Percentiles rank a stretch among this genome's conserved stretches.
Conservation (phyloP, 1,140 invertebrate species). For the Hyphantria cunea region DNA sequence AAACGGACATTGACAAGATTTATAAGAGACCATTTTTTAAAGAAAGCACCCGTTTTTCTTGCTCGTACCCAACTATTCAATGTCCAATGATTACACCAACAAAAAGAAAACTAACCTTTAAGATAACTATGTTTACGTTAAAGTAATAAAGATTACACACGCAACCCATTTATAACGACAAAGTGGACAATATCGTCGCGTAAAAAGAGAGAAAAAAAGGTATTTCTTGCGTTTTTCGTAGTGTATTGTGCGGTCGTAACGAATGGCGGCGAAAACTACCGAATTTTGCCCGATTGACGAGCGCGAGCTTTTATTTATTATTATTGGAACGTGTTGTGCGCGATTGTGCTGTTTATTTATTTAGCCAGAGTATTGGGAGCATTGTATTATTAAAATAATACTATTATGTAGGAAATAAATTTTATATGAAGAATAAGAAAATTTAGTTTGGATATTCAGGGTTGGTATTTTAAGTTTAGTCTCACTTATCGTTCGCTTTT, state of each 20-base stretch:
- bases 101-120: constrained; percentile 25
- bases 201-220: constrained; percentile 28
- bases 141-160: constrained; percentile 31
- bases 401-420: too few relatives aligned
- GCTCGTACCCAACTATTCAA: constrained; percentile 21
- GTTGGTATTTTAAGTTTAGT: too few relatives aligned
- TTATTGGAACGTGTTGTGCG: constrained; percentile 17
- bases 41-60: constrained; percentile 12
- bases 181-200: constrained; percentile 30
- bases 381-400: neutral
- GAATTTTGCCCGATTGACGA: constrained; percentile 21
- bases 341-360: constrained; percentile 24
- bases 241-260: constrained; percentile 26
- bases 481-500: too few relatives aligned
- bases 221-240: constrained; percentile 23
- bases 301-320: constrained; percentile 16
- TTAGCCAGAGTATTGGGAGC: neutral
- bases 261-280: constrained; percentile 26
- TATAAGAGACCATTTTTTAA: constrained; percentile 20
- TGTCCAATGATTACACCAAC: constrained; percentile 25
- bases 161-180: constrained; percentile 27
- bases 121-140: constrained; percentile 32
- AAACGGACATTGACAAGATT: constrained; percentile 18
- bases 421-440: too few relatives aligned
- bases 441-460: too few relatives aligned